Evolutionary conservation across 1,140 invertebrate species (phyloP), one percentile per base, ranked within the genome.

Genomic region (Philotrypesis tridentata): DNA sequence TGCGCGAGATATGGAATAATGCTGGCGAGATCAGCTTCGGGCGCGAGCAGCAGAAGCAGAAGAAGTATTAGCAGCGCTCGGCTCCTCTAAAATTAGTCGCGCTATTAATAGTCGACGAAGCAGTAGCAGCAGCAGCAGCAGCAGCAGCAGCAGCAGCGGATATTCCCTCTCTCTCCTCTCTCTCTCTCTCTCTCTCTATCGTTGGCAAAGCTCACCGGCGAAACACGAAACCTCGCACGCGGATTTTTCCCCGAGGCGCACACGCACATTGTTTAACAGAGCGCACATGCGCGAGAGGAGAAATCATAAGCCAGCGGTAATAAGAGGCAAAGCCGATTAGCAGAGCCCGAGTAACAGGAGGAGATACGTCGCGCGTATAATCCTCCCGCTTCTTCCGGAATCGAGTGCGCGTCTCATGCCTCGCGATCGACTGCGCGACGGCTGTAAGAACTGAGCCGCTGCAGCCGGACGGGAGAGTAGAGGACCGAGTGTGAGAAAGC

Each of bases 31-130:
- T 43, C 12, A 71, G 68, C 68, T 0, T 33, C 31, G 6, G 23
- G 23, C 17, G 40, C 29, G n/a, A 75, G 43, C 23, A 55, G 33
- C 7, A 55, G n/a, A 7, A 74, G 72, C 37, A 60, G 72, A 21
- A 73, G 37, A 21, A 74, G 37, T 40, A 55, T 55, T 17, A 65
- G 23, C 63, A 23, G 67, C 31, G 21, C 29, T n/a, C 67, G 37
- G 21, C 75, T 27, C 79, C 6, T 75, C 80, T 81, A 81, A 75
- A 81, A 75, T 75, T 81, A 81, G 80, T 11, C 23, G 79, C 71
- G 71, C 80, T 76, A 76, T 76, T 68, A 81, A 75, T 81, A 81
- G 14, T 6, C 71, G 17, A 21, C 43, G 9, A 37, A 74, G 61
- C 14, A n/a, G n/a, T n/a, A n/a, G n/a, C n/a, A n/a, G n/a, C n/a